Evolutionary conservation across 2,888 invertebrate species (phyloP).

Genomic region (Drosophila longiperda): DNA sequence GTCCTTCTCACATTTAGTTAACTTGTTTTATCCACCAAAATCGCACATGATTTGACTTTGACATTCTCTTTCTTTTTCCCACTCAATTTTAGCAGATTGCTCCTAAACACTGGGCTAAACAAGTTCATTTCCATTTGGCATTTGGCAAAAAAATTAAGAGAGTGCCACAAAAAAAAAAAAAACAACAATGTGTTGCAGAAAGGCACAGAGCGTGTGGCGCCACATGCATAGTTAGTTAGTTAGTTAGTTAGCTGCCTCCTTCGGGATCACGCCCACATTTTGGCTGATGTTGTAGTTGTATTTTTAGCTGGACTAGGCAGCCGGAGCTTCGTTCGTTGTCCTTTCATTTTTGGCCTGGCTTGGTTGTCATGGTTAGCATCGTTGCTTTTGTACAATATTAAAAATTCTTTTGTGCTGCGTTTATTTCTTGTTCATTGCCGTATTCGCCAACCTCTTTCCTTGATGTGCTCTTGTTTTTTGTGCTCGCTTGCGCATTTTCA

Average conservation of each 20-base stretch:
- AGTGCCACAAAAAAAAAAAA: constrained; percentile 3
- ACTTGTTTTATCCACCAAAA: constrained; percentile 33
- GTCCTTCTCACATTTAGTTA: constrained; percentile 42
- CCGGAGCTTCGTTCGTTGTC: constrained; percentile 21
- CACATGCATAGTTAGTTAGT: constrained; percentile 36
- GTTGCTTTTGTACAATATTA: constrained; percentile 54
- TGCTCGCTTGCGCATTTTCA: constrained; percentile 48
- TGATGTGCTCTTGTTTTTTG: constrained; percentile 8
- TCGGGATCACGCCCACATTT: constrained; percentile 6
- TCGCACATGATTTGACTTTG: constrained; percentile 8
- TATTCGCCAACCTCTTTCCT: constrained; percentile 3
- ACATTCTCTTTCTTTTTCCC: not conserved
- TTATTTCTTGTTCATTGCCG: constrained; percentile 23
- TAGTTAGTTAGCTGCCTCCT: constrained; percentile 31
- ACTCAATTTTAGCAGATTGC: constrained; percentile 4
- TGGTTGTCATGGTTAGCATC: constrained; percentile 44
- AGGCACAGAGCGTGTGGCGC: not conserved
- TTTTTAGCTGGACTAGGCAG: not conserved
- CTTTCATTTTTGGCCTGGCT: constrained; percentile 3
- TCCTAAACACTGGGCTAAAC: constrained; percentile 40
- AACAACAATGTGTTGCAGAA: not conserved
- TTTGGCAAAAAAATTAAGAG: constrained; percentile 23
- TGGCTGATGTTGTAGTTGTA: not conserved
- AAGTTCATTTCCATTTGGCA: constrained; percentile 47
- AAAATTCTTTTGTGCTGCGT: constrained; percentile 58